phyloP scores from a whole-genome alignment of 2,888 invertebrate genomes.

The Balanococcus diminutus region DNA sequence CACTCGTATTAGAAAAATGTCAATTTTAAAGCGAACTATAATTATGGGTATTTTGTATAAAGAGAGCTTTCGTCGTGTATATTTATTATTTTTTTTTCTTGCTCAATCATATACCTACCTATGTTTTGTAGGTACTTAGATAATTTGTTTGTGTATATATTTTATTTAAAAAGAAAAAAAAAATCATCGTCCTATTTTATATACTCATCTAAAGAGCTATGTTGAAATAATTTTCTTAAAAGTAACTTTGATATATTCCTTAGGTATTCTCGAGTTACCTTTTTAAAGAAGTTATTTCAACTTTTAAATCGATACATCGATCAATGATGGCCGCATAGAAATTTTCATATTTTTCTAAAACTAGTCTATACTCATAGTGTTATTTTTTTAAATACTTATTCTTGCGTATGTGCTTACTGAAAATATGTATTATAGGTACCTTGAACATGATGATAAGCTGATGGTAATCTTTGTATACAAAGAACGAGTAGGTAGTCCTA shows the following conservation, averaged over 20 bases:
- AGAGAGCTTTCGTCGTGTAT: background rate
- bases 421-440: background rate
- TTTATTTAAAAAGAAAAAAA: background rate
- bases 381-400: background rate
- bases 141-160: background rate
- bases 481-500: background rate
- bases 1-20: background rate
- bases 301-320: background rate
- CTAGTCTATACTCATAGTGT: conserved; percentile 22
- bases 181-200: background rate
- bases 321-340: background rate
- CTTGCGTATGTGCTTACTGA: background rate
- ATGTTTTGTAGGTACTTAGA: background rate
- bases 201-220: background rate
- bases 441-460: conserved; percentile 28
- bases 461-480: background rate
- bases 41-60: background rate
- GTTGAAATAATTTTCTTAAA: conserved; percentile 20
- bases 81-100: background rate
- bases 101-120: background rate
- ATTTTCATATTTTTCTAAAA: background rate
- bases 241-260: background rate
- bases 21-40: background rate
- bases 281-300: conserved; percentile 8
- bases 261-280: background rate